A percentile compares a stretch with the other conserved stretches of the same genome.
phyloP scores from a whole-genome alignment of 2,888 invertebrate species.

The Junonia oenone region DNA sequence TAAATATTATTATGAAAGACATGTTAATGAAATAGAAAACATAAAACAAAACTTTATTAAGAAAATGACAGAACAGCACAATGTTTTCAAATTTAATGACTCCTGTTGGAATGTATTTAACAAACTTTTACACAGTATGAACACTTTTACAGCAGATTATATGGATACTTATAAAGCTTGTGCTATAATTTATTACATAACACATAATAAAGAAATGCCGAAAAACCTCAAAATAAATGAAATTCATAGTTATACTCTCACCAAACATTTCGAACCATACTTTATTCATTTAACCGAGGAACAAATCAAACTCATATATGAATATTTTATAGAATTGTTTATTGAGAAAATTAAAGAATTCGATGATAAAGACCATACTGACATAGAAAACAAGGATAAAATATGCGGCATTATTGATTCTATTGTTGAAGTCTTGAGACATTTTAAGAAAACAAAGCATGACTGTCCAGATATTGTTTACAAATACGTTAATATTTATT shows the following conservation, averaged over 20 bases:
- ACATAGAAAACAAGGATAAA: conserved; percentile 25
- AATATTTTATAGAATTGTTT: conserved; percentile 37
- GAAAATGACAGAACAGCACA: conserved; percentile 35
- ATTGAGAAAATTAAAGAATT: conserved; percentile 34
- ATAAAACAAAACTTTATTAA: conserved; percentile 42
- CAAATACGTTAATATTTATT: conserved; percentile 38
- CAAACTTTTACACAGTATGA: conserved; percentile 45
- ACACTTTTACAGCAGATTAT: conserved; percentile 36
- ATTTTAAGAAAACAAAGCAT: conserved; percentile 36
- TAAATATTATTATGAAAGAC: conserved; percentile 48
- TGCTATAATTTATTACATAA: conserved; percentile 42
- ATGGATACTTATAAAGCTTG: conserved; percentile 34
- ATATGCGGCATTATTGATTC: conserved; percentile 28
- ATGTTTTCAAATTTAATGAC: conserved; percentile 43
- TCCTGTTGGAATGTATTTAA: conserved; percentile 48
- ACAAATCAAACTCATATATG: conserved; percentile 32
- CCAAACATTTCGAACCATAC: conserved; percentile 19
- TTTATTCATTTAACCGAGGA: conserved; percentile 29
- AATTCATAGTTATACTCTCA: conserved; percentile 22
- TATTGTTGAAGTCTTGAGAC: conserved; percentile 32
- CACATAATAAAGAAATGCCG: conserved; percentile 40
- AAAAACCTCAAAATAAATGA: conserved; percentile 28
- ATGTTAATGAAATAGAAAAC: conserved; percentile 43
- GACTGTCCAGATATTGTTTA: conserved; percentile 42
- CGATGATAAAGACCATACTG: conserved; percentile 29